Base-by-base conservation (phyloP, 2,113 vertebrate genomes). In the Taxidea taxus region DNA sequence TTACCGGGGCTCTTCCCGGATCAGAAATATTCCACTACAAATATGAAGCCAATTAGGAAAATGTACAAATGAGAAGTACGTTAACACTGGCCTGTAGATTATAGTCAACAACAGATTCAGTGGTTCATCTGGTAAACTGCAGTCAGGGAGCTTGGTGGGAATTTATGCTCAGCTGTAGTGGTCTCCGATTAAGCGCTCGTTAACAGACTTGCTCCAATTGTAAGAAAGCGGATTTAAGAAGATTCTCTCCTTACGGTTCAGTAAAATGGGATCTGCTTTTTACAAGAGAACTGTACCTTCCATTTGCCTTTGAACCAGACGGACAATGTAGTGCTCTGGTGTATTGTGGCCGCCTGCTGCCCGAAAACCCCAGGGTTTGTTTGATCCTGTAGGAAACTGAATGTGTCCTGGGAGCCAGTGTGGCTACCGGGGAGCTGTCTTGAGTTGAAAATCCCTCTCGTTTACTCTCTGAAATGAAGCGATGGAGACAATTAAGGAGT, bases 11-110 rank as follows among this genome's bases (percentile, higher is more conserved):
- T 72, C 51, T 25, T 44, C 98, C 96, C 75, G 47, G 95, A 77
- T 95, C 98, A 90, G 96, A 98, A 96, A 95, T 97, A 97, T 25
- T 97, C 98, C 54, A 54, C 94, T 68, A 39, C 97, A 94, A 94
- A 94, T 96, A 97, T 21, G 39, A 86, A 87, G 95, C 93, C 98
- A 84, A 91, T 97, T 97, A 98, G 98, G 91, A 58, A 96, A 97
- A 95, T 12, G 90, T 89, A 81, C 96, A 96, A 94, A 97, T 96
- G 98, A 98, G 95, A 97, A 93, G 96, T 98, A 29, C 47, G 1
- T 70, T 4, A 37, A 64, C 83, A 16, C 44, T 44, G 83, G 27
- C 80, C 97, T 51, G 3, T 54, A 49, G 96, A 49, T 68, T 37
- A 74, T 74, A 9, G 68, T 60, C 56, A 95, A 68, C 83, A 15